Evolutionary conservation across 2,888 invertebrate species (phyloP).

Genomic region (Panopea generosa): DNA sequence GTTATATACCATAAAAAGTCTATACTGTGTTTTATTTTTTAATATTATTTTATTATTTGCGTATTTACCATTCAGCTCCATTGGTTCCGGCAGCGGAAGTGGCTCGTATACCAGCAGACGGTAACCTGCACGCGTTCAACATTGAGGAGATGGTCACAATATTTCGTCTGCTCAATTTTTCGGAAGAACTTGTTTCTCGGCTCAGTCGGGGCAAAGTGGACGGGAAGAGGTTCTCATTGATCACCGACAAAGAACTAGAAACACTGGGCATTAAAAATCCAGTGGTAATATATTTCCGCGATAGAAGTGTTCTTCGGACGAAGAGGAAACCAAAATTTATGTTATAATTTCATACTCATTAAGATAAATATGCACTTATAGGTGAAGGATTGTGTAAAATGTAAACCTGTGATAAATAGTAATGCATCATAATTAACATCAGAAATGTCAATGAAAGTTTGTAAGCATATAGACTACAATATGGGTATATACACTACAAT

Average conservation of each 20-base stretch:
- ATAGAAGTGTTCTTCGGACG: slow-evolving; percentile 47
- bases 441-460: too few relatives aligned
- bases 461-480: too few relatives aligned
- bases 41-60: too few relatives aligned
- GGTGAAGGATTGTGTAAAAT: too few relatives aligned
- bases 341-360: slow-evolving; percentile 37
- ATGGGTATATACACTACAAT: too few relatives aligned
- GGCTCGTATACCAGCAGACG: slow-evolving; percentile 74
- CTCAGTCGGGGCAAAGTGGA: slow-evolving; percentile 73
- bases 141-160: slow-evolving; percentile 77
- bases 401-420: too few relatives aligned
- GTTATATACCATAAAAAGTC: too few relatives aligned
- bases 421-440: too few relatives aligned
- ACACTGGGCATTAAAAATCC: slow-evolving; percentile 70
- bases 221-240: slow-evolving; percentile 78
- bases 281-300: slow-evolving; percentile 69
- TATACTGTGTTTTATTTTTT: too few relatives aligned
- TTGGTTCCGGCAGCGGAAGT: slow-evolving; percentile 46
- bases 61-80: slow-evolving; percentile 31
- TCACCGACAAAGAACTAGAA: slow-evolving; percentile 77
- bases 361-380: too few relatives aligned
- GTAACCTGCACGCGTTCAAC: slow-evolving; percentile 74
- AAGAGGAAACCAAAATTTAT: slow-evolving; percentile 49
- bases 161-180: slow-evolving; percentile 71
- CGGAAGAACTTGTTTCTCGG: slow-evolving; percentile 66